phyloP scores from a whole-genome alignment of 2,888 invertebrate genomes.

The Sinohyriopsis cumingii region DNA sequence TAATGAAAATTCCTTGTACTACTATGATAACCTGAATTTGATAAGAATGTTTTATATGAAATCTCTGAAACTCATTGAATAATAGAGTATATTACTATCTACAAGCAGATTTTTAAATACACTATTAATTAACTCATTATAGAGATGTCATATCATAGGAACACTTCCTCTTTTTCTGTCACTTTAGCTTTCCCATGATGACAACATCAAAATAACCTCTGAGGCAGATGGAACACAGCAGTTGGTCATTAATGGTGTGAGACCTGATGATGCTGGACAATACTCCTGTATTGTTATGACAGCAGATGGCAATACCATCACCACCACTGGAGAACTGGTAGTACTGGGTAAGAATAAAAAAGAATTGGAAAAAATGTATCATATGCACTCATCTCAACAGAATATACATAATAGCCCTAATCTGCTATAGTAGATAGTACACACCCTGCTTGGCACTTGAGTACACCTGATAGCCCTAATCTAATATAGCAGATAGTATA shows the following conservation, averaged over 20 bases:
- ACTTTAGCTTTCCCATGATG: conserved; percentile 31
- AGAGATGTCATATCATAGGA: no score
- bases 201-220: conserved; percentile 27
- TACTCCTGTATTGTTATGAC: conserved; percentile 61
- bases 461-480: no score
- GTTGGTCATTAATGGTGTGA: conserved; percentile 78
- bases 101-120: no score
- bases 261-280: conserved; percentile 57
- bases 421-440: no score
- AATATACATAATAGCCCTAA: background rate
- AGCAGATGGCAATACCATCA: conserved; percentile 42
- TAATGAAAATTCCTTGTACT: no score
- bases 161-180: background rate
- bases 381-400: background rate
- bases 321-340: conserved; percentile 44
- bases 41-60: no score
- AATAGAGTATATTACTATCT: no score
- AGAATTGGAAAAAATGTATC: background rate
- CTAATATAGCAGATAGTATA: no score
- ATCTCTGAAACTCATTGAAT: no score
- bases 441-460: no score
- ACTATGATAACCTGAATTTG: no score
- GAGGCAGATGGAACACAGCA: conserved; percentile 56
- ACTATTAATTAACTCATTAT: no score
- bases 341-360: conserved; percentile 40